Evolutionary conservation across 1,140 invertebrate genomes (phyloP).

Genomic region (Trichonephila clavata): DNA sequence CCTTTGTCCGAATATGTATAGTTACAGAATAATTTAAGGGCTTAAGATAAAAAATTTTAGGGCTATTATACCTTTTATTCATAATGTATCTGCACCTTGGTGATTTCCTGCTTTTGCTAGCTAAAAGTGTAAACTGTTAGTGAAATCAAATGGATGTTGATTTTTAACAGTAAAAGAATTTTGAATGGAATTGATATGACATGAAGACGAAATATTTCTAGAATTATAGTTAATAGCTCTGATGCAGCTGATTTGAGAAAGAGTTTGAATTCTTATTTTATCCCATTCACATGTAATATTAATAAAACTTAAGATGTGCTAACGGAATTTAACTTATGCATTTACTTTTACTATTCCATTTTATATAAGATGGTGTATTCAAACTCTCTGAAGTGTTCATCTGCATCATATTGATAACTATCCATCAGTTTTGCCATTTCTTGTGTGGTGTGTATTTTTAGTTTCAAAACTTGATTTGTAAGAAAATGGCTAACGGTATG

Average conservation of each 20-base stretch:
- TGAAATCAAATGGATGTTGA: neutral
- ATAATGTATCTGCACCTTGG: neutral
- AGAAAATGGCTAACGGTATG: constrained; percentile 29
- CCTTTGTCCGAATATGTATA: neutral
- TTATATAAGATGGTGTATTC: constrained; percentile 20
- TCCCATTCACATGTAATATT: neutral
- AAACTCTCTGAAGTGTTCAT: constrained; percentile 10
- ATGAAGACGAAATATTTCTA: neutral
- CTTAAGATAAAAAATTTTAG: neutral
- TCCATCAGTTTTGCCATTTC: neutral
- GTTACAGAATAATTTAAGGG: constrained; percentile 15
- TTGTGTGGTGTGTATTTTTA: neutral
- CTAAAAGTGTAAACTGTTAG: neutral
- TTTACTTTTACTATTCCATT: constrained; percentile 23
- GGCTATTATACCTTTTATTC: neutral
- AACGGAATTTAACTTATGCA: constrained; percentile 24
- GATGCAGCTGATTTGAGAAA: neutral
- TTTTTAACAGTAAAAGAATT: neutral
- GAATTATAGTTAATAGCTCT: constrained; percentile 6
- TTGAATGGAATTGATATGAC: neutral
- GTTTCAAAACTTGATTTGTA: constrained; percentile 8
- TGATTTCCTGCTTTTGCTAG: constrained; percentile 14
- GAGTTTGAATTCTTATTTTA: neutral
- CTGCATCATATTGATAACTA: neutral
- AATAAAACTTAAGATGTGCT: neutral